A percentile compares a stretch with the other conserved stretches of the same genome.
These are phyloP conservation scores for Sebastes elongatus DNA, from an alignment of 2,797 vertebrate species.

Conservation along the genomic window DNA sequence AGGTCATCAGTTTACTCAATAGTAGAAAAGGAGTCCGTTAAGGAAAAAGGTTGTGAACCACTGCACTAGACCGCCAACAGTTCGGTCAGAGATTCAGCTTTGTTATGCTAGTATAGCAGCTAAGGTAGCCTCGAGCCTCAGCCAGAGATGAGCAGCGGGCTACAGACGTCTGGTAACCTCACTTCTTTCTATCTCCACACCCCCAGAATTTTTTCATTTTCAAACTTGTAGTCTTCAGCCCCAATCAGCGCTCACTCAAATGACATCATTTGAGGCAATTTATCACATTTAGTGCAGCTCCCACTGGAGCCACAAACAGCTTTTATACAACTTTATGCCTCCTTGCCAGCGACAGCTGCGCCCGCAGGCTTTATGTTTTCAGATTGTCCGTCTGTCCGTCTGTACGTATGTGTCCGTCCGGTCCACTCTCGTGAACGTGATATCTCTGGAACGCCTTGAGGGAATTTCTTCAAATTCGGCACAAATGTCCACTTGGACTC, in stretches of 20 bases:
- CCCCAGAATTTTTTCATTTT: background rate
- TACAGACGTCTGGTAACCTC: background rate
- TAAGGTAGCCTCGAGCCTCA: background rate
- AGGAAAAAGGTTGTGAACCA: too few relatives aligned
- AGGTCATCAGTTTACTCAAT: too few relatives aligned
- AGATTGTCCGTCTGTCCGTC: too few relatives aligned
- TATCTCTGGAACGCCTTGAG: too few relatives aligned
- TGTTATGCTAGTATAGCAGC: too few relatives aligned
- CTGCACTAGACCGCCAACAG: background rate
- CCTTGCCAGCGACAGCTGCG: fast-evolving
- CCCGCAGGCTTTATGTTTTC: background rate
- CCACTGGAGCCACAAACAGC: background rate
- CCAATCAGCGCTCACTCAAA: background rate
- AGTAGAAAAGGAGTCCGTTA: too few relatives aligned
- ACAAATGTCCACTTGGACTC: too few relatives aligned
- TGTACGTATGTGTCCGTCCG: too few relatives aligned
- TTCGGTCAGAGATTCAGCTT: background rate
- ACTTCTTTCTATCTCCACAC: background rate
- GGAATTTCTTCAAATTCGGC: too few relatives aligned
- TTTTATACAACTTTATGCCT: background rate
- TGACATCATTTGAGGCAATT: background rate
- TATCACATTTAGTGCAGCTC: background rate
- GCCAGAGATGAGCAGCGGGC: background rate
- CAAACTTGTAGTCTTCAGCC: background rate
- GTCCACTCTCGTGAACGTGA: too few relatives aligned